Base-by-base conservation (phyloP, 2,113 vertebrate species). In the Tamias sibiricus region DNA sequence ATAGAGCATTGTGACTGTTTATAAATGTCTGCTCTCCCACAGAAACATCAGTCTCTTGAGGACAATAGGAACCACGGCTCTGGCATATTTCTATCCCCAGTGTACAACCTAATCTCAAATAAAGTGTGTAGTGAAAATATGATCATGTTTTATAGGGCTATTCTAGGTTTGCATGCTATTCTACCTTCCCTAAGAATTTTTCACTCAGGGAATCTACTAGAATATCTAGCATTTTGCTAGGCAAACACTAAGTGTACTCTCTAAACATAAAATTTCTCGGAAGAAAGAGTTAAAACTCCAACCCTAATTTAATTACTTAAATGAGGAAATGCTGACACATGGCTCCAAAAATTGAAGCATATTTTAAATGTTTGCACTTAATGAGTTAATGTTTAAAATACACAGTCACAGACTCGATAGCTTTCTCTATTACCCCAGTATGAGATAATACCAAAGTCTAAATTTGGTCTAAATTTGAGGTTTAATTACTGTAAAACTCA, bases 381-480 rank as follows among this genome's bases (percentile, higher is more conserved):
- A 59, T 17, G 30, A 77, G 6, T 47, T 74, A 35, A 72, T 86
- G 26, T 11, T 52, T 42, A 72, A 95, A 90, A 57, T 13, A 66
- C 16, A 52, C 16, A 32, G 10, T 49, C 30, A 32, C 85, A 57
- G n/a, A 80, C 10, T 49, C 64, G 32, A 30, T 75, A 35, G 40
- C 40, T 95, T 2, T 47, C 57, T 80, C 13, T 9, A n/a, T 68
- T 86, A 85, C 44, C 30, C 75, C 71, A 92, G 20, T 85, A 64
- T 57, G 24, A 72, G 0, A 89, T 12, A 87, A 80, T 13, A 76
- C 26, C 80, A n/a, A 82, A 57, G 17, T 86, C 59, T 92, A 81
- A 76, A 85, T 85, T 52, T 88, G 24, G 47, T 47, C 19, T 89
- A 92, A 91, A 71, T 69, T 57, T 74, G 74, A 95, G 11, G n/a